These are phyloP conservation scores for Pardalotus punctatus DNA, from an alignment of 2,113 vertebrate species.

Conservation along the genomic window DNA sequence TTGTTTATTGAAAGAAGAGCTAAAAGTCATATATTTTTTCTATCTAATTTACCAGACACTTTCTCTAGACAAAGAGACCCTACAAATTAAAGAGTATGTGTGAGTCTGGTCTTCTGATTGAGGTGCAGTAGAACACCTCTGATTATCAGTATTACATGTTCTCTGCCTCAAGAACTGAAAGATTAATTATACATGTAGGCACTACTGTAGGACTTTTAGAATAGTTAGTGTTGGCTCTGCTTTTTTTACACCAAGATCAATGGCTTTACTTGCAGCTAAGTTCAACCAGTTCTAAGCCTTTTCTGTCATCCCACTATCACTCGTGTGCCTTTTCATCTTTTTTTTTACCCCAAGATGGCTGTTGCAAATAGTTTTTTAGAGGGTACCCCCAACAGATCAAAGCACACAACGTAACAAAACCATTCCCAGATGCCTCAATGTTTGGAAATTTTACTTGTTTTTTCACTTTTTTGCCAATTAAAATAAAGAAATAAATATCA, in stretches of 20 bases:
- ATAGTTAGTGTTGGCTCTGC: not conserved
- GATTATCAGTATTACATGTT: not conserved
- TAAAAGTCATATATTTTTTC: not conserved
- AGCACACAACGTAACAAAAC: not conserved
- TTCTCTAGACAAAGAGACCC: not conserved
- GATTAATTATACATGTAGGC: not conserved
- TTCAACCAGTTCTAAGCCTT: not conserved
- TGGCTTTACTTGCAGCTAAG: not conserved
- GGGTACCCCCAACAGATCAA: not conserved
- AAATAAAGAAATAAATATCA: not conserved
- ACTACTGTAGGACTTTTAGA: not conserved
- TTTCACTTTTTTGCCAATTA: not conserved
- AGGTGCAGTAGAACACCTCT: not conserved
- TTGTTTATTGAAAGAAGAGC: not conserved
- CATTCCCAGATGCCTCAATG: not conserved
- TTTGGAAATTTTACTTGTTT: not conserved
- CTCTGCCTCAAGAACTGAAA: not conserved
- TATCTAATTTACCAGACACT: not conserved
- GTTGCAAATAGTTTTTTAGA: not conserved
- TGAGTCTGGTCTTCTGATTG: not conserved
- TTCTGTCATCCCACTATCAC: not conserved
- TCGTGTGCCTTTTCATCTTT: fast-evolving
- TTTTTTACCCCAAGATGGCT: not conserved
- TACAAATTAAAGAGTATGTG: not conserved
- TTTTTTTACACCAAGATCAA: not conserved